Percentiles rank a stretch among this genome's conserved stretches.
phyloP scores from a whole-genome alignment of 1,140 invertebrate genomes.

The Pachyrhynchus sulphureomaculatus region DNA sequence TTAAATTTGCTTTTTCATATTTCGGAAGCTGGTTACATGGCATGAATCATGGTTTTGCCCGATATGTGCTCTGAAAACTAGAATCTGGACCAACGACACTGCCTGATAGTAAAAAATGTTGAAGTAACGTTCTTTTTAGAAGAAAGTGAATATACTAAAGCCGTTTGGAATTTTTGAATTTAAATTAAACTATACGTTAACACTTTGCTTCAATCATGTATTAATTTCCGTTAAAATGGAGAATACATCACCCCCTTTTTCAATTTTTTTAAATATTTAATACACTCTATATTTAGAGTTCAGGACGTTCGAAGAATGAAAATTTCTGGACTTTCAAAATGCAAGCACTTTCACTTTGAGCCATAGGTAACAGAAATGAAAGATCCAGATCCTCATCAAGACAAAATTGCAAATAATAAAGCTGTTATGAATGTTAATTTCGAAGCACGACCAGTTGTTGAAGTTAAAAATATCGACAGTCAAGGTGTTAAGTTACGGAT shows the following conservation, averaged over 20 bases:
- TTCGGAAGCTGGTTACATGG: conserved; percentile 30
- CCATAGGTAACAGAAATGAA: background rate
- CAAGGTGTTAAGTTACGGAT: conserved; percentile 12
- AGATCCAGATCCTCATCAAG: background rate
- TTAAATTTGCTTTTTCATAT: conserved; percentile 32
- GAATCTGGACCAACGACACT: conserved; percentile 12
- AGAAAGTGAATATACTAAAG: conserved; percentile 31
- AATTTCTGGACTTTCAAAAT: conserved; percentile 7
- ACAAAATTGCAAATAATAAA: background rate
- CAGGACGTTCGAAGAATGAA: conserved; percentile 19
- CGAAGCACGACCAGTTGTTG: conserved; percentile 1
- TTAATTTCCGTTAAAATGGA: conserved; percentile 14
- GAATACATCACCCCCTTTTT: conserved; percentile 22
- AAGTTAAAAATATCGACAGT: conserved; percentile 4
- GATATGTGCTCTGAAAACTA: conserved; percentile 34
- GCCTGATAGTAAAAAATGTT: conserved; percentile 23
- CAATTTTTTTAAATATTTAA: conserved; percentile 27
- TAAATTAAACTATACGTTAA: conserved; percentile 18
- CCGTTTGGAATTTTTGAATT: conserved; percentile 36
- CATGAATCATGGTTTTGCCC: conserved; percentile 34
- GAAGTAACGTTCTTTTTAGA: conserved; percentile 16
- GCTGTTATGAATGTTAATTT: background rate
- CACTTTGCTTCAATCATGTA: conserved; percentile 2
- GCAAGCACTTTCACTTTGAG: conserved; percentile 1
- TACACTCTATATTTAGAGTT: conserved; percentile 26